phyloP scores from a whole-genome alignment of 2,797 vertebrate species.

The Liparis tanakae region DNA sequence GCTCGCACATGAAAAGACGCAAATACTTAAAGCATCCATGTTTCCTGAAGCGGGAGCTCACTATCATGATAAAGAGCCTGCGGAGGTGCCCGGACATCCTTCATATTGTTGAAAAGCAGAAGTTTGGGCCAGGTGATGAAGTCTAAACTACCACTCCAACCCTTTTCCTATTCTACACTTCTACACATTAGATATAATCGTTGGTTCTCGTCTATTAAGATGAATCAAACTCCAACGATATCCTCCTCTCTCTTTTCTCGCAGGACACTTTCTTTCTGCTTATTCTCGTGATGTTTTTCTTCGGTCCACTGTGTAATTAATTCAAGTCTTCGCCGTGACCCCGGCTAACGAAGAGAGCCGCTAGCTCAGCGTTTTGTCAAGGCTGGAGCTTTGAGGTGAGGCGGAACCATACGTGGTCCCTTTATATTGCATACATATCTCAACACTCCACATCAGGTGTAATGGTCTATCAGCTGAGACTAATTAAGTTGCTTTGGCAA shows the following conservation, averaged over 20 bases:
- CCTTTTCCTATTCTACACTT: not conserved
- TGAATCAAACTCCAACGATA: constrained; percentile 16
- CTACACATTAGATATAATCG: no score
- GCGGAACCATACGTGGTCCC: not conserved
- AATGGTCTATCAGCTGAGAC: constrained; percentile 1
- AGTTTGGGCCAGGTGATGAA: not conserved
- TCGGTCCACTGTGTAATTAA: constrained; percentile 16
- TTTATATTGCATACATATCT: no score
- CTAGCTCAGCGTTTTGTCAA: not conserved
- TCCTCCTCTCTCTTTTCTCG: constrained; percentile 29
- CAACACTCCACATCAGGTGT: not conserved
- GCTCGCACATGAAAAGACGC: constrained; percentile 15
- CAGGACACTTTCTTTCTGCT: constrained; percentile 24
- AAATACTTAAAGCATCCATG: constrained; percentile 48
- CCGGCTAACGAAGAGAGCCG: not conserved
- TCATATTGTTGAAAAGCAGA: constrained; percentile 12
- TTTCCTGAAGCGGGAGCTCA: constrained; percentile 52
- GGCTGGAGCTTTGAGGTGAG: not conserved
- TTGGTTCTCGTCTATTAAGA: no score
- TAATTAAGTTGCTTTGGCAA: constrained; percentile 3
- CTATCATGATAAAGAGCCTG: constrained; percentile 67
- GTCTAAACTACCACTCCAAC: not conserved
- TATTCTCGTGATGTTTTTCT: constrained; percentile 1
- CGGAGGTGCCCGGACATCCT: constrained; percentile 47
- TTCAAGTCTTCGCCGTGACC: not conserved